These are phyloP conservation scores for Ectropis grisescens DNA, from an alignment of 1,140 invertebrate genomes.

Conservation along the genomic window DNA sequence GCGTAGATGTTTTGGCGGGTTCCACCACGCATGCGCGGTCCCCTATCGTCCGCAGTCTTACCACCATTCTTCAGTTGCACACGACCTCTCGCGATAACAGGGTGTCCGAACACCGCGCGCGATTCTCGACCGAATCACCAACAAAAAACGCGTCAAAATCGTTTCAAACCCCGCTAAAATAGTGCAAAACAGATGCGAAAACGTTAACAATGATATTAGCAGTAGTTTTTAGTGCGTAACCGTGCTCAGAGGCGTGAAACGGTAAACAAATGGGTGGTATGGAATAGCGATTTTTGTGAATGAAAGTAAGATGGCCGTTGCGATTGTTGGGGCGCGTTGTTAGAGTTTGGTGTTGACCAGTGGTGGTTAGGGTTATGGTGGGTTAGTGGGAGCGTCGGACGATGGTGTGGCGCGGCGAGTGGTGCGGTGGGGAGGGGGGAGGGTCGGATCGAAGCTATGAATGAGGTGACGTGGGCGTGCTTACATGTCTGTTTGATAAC, in stretches of 20 bases:
- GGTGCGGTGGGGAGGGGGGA: constrained; percentile 22
- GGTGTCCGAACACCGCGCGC: constrained; percentile 23
- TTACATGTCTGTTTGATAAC: constrained; percentile 48
- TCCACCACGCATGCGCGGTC: constrained; percentile 40
- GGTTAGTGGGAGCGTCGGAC: not conserved
- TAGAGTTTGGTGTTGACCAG: constrained; percentile 19
- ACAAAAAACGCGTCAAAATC: constrained; percentile 37
- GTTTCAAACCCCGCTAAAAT: constrained; percentile 15
- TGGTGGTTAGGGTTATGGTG: constrained; percentile 7
- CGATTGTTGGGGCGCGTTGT: constrained; percentile 28
- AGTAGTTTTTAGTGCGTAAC: constrained; percentile 7
- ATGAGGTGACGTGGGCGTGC: constrained; percentile 53
- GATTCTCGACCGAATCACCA: constrained; percentile 28
- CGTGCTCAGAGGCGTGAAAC: constrained; percentile 31
- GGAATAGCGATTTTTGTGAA: constrained; percentile 63
- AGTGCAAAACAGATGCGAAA: constrained; percentile 19
- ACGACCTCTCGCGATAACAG: constrained; percentile 16
- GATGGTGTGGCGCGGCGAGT: constrained; percentile 9
- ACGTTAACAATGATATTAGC: constrained; percentile 10
- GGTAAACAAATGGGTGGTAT: constrained; percentile 56
- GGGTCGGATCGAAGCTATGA: constrained; percentile 56
- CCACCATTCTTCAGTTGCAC: constrained; percentile 64
- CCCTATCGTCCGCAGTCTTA: constrained; percentile 51
- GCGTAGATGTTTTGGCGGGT: constrained; percentile 61
- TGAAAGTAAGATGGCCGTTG: constrained; percentile 66